Percentiles rank a stretch among this genome's conserved stretches.
Conservation (phyloP, 1,140 invertebrate species). For the Bombus impatiens region DNA sequence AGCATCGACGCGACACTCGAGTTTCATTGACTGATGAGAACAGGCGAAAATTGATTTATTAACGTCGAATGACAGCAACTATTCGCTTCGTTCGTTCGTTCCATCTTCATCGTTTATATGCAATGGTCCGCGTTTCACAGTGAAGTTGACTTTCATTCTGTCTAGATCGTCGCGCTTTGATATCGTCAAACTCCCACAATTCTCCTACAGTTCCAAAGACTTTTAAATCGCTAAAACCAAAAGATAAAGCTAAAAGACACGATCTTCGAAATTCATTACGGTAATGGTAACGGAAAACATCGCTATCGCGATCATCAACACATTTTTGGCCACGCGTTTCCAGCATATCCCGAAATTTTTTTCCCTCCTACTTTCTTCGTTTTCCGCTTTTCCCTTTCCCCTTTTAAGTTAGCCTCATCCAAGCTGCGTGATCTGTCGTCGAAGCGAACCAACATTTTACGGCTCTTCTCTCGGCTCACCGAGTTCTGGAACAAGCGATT, state of each 20-base stretch:
- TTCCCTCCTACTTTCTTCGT: too few species aligned
- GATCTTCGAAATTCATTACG: too few species aligned
- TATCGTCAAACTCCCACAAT: neutral
- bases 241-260: too few species aligned
- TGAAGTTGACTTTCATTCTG: neutral
- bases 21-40: neutral
- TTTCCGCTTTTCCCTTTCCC: neutral
- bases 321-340: too few species aligned
- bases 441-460: neutral
- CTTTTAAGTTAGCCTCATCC: neutral
- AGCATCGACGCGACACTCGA: neutral
- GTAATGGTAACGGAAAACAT: too few species aligned
- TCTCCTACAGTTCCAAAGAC: too few species aligned
- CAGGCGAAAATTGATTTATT: conserved; percentile 16
- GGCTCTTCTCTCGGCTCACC: too few species aligned
- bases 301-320: too few species aligned
- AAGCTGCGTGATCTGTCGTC: neutral
- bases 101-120: neutral
- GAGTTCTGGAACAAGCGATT: neutral
- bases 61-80: neutral
- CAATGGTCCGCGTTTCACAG: too few species aligned
- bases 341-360: too few species aligned
- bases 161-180: neutral
- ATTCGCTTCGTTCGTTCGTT: neutral
- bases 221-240: too few species aligned